Conservation (phyloP, 2,797 vertebrate genomes). For the Melanotaenia nigrans region DNA sequence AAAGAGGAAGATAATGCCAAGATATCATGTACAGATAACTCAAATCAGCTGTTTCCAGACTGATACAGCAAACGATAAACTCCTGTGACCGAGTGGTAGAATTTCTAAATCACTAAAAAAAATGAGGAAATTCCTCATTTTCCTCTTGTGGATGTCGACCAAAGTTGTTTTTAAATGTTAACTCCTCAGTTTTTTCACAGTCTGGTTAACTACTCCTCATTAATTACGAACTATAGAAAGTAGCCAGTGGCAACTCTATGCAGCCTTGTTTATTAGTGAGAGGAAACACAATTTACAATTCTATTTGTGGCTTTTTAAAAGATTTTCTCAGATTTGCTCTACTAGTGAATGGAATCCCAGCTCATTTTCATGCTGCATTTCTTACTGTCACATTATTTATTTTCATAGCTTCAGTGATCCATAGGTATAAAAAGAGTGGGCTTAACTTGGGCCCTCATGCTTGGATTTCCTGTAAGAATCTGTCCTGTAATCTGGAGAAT, state of each 20-base stretch:
- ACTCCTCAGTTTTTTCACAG: neutral
- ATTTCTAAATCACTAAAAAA: no score
- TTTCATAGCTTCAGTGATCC: constrained; percentile 55
- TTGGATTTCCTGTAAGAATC: constrained; percentile 69
- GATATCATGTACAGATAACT: neutral
- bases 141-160: neutral
- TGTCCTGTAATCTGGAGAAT: constrained; percentile 72
- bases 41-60: neutral
- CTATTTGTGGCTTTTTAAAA: neutral
- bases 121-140: neutral
- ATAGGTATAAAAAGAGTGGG: constrained; percentile 61
- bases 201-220: neutral
- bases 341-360: neutral
- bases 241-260: neutral
- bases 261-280: neutral
- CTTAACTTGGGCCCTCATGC: constrained; percentile 50
- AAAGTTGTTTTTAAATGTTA: neutral
- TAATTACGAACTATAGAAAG: no score
- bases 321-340: neutral
- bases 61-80: neutral
- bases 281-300: neutral
- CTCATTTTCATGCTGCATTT: constrained; percentile 59
- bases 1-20: neutral
- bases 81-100: neutral
- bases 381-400: constrained; percentile 53